Evolutionary conservation across 2,797 vertebrate species (phyloP).

Genomic region (Cossypha polioptera): DNA sequence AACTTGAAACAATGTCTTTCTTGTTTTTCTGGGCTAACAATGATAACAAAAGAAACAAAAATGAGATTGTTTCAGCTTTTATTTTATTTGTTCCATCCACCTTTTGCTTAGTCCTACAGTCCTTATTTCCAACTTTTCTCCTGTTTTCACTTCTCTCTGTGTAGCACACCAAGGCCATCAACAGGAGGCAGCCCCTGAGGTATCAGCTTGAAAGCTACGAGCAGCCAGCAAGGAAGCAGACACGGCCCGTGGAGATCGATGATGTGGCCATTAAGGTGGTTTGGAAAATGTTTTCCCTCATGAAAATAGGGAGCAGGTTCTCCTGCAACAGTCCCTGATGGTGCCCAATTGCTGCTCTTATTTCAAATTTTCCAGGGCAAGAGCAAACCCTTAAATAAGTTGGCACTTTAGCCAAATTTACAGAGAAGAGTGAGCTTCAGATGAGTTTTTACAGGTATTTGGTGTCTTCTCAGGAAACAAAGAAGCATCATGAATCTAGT

Average conservation of each 20-base stretch:
- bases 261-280: conserved; percentile 93
- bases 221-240: conserved; percentile 80
- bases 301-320: not conserved
- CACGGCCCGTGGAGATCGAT: conserved; percentile 84
- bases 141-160: conserved; percentile 2
- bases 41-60: not conserved
- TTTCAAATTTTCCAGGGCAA: not conserved
- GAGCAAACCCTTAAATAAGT: not conserved
- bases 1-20: not conserved
- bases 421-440: not conserved
- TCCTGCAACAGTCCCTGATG: not conserved
- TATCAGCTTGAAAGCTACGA: conserved; percentile 92
- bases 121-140: not conserved
- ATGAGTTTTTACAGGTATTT: not conserved
- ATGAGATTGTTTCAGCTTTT: not conserved
- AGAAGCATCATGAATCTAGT: not conserved
- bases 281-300: not conserved
- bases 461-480: not conserved
- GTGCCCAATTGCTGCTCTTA: not conserved
- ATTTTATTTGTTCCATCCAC: not conserved
- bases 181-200: conserved; percentile 91
- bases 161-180: conserved; percentile 88
- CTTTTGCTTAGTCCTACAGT: not conserved
- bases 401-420: not conserved
- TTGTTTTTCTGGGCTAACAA: not conserved